These are phyloP conservation scores for Saccostrea echinata DNA, from an alignment of 1,140 invertebrate species.

Conservation along the genomic window DNA sequence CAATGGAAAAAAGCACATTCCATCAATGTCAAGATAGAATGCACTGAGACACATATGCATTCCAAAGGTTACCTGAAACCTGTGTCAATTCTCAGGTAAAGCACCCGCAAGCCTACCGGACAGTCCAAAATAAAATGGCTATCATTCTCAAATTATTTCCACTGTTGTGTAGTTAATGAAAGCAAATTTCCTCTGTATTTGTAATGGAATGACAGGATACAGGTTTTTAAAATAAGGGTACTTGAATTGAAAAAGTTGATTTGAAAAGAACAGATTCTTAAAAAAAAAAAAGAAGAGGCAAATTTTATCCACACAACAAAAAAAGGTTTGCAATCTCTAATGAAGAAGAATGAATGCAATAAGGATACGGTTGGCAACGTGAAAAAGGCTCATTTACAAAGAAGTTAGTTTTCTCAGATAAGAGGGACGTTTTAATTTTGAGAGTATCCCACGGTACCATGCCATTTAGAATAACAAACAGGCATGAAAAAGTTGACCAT, in stretches of 20 bases:
- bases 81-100: slow-evolving; percentile 7
- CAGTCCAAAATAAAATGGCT: not conserved
- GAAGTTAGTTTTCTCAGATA: not conserved
- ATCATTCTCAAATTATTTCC: not conserved
- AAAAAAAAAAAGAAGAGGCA: not conserved
- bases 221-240: not conserved
- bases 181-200: not conserved
- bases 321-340: not conserved
- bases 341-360: slow-evolving; percentile 9
- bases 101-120: not conserved
- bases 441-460: not conserved
- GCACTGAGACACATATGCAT: not conserved
- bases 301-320: too few species aligned
- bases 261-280: not conserved
- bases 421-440: not conserved
- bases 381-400: not conserved
- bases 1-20: slow-evolving; percentile 27
- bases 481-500: slow-evolving; percentile 3
- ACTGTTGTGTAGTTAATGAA: not conserved
- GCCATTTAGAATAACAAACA: not conserved
- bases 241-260: not conserved
- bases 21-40: slow-evolving; percentile 2
- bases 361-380: not conserved
- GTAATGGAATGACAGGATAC: slow-evolving; percentile 9
- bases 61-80: slow-evolving; percentile 18